Base-by-base conservation (phyloP, 2,797 vertebrate species). In the Florisuga fusca region DNA sequence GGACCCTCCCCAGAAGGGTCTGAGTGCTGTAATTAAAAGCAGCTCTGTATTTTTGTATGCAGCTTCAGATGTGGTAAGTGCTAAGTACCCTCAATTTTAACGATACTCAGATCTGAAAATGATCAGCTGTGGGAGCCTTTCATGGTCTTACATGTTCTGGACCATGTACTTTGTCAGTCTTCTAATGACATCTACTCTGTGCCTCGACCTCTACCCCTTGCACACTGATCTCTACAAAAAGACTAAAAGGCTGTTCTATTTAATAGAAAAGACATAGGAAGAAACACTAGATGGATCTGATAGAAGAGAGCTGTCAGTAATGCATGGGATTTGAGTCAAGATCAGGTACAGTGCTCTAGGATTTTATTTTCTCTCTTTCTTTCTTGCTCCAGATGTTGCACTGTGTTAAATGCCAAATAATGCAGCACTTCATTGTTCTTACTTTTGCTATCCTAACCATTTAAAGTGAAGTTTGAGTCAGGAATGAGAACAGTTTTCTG, bases 401-500 rank as follows among this genome's bases (percentile, higher is more conserved):
- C 10, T 82, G 7, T 29, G n/a, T 74, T 87, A 87, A n/a, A 4
- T 58, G 33, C 51, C 57, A 87, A 61, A 50, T 33, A 46, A 83
- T 83, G 68, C 68, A 83, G 82, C 29, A 64, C 1, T 3, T 50
- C 33, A 64, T 93, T 84, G 79, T 96, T 90, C 59, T 74, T 83
- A 64, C 29, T 92, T 96, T 92, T 87, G 61, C 84, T 10, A 46
- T 83, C n/a, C 64, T 80, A 61, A 54, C 57, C 20, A 54, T 80
- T 92, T 87, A 87, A 83, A 92, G 64, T 45, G 43, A 80, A 71
- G 45, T 83, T 79, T 83, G 72, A 46, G 57, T 71, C 61, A 75
- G 87, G 82, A 82, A 18, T 89, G 75, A 83, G 78, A 91, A 87
- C 71, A 80, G 83, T 89, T 57, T 75, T 79, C 61, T 61, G 8